These are phyloP conservation scores for Allolobophora icterica DNA, from an alignment of 2,888 invertebrate species.

Conservation along the genomic window DNA sequence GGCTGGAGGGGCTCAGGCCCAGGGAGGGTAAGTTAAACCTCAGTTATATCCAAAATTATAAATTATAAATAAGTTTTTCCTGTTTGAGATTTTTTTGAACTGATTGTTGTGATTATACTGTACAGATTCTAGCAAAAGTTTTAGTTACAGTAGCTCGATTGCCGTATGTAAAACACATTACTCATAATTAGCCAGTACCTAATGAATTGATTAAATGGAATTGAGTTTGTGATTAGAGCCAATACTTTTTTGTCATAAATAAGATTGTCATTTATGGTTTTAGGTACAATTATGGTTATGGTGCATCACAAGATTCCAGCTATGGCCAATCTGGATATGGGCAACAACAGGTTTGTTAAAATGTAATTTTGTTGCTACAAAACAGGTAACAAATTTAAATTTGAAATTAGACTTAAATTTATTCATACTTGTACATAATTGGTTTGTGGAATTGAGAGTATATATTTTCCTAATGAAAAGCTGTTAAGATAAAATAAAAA, in stretches of 20 bases:
- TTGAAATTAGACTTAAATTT: background rate
- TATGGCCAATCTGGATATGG: conserved; percentile 20
- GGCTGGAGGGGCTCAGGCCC: conserved; percentile 43
- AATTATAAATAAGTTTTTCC: no score
- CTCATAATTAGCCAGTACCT: no score
- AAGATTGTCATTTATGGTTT: background rate
- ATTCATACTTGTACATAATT: background rate
- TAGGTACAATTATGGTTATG: conserved; percentile 18
- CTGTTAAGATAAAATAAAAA: background rate
- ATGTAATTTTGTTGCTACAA: background rate
- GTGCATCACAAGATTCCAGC: conserved; percentile 11
- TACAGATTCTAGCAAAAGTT: no score
- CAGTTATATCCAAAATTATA: background rate
- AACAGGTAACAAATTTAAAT: no score
- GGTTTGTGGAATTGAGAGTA: background rate
- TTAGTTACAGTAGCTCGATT: no score
- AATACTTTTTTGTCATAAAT: no score
- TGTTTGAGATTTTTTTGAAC: no score
- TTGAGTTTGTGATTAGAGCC: no score
- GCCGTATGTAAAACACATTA: no score
- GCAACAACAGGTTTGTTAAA: background rate
- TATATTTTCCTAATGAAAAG: background rate
- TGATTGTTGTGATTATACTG: no score
- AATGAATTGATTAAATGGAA: no score
- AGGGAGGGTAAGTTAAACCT: conserved; percentile 22